A percentile compares a stretch with the other conserved stretches of the same genome.
Evolutionary conservation across 2,888 invertebrate genomes (phyloP).

Genomic region (Clanis bilineata): DNA sequence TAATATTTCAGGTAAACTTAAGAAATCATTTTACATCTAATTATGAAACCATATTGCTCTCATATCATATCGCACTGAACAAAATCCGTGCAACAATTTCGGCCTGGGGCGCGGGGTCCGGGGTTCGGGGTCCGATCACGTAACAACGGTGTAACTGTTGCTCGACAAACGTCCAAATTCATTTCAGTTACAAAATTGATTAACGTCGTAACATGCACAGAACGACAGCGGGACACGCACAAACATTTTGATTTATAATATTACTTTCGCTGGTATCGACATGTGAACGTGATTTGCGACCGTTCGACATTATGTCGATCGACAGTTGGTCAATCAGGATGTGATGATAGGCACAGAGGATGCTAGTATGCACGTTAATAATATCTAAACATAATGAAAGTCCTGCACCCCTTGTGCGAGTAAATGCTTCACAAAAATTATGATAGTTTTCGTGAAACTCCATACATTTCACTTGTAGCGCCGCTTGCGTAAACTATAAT

Average conservation of each 20-base stretch:
- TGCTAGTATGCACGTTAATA: too few species aligned
- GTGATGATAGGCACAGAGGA: background rate
- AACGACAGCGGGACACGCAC: slow-evolving; percentile 40
- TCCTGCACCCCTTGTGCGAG: too few species aligned
- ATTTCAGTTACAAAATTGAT: slow-evolving; percentile 43
- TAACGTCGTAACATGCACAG: slow-evolving; percentile 51
- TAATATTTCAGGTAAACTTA: too few species aligned
- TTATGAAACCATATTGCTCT: too few species aligned
- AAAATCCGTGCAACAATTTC: background rate
- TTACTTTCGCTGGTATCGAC: slow-evolving; percentile 71
- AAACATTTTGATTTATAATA: slow-evolving; percentile 63
- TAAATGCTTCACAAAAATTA: too few species aligned
- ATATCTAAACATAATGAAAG: too few species aligned
- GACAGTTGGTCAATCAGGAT: background rate
- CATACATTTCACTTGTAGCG: too few species aligned
- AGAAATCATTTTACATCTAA: too few species aligned
- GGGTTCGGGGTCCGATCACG: background rate
- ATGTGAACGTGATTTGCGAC: slow-evolving; percentile 27
- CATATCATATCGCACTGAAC: background rate
- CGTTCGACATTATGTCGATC: background rate
- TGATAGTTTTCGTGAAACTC: too few species aligned
- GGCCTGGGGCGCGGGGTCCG: background rate
- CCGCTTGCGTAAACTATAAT: too few species aligned
- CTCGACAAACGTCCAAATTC: slow-evolving; percentile 26
- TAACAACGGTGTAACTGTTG: slow-evolving; percentile 13